Base-by-base conservation (phyloP, 2,888 invertebrate species). In the Nymphalis urticae region DNA sequence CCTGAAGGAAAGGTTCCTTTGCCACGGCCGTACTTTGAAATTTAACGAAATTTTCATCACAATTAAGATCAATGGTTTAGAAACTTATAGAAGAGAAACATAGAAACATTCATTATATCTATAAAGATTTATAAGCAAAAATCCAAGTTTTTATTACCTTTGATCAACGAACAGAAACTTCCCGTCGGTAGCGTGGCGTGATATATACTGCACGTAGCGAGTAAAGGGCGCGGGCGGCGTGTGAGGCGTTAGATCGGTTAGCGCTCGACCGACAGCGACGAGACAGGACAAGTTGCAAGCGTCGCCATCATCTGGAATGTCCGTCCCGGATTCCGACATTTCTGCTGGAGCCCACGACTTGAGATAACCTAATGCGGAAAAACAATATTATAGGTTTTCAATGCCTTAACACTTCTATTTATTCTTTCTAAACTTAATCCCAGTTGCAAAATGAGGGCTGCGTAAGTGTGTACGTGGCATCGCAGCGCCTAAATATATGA, bases 131-230 rank as follows among this genome's bases (percentile, higher is more conserved):
- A 27, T 36, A 36, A 48, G 47, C 16, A 48, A 47, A 48, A 47
- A n/a, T 10, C 19, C 9, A 36, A 63, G 36, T 7, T 16, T 27
- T n/a, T 19, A 59, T 66, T 17, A 74, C 97, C 97, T 96, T 87
- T 98, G 98, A 85, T 98, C 98, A 6, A 98, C 96, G 83, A 97
- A 98, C 5, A 97, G 91, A 88, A 98, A 98, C 88, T 98, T 98
- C 7, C 98, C 98, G 83, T 98, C 98, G 64, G 96, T 94, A 0
- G 97, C 95, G 83, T 98, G 97, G 1, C 98, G 90, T 0, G 98
- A 97, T 58, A 96, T 94, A 84, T 97, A 98, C 82, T 96, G 95
- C 47, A 97, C 93, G 4, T 94, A 94, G 32, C 95, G 87, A 1
- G 95, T 90, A 74, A 94, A 94, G 5, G 94, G 92, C 75, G 86